Percentiles rank a stretch among this genome's conserved stretches.
Conservation (phyloP, 1,140 invertebrate species). For the Drosophila tani region DNA sequence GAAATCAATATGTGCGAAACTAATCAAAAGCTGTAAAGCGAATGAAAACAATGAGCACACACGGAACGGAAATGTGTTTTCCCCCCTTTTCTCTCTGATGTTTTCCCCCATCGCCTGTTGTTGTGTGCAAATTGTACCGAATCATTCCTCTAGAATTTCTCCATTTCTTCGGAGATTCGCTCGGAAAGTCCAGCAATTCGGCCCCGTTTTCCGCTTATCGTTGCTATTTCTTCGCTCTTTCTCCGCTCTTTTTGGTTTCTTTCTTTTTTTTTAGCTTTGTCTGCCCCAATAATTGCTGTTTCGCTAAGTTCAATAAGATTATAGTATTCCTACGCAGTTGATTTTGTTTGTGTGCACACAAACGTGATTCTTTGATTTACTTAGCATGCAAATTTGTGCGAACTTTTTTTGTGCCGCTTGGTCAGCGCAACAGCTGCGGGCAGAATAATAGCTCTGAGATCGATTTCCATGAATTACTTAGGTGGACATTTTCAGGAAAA, state of each 20-base stretch:
- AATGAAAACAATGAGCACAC: conserved; percentile 46
- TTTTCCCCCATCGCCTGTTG: background rate
- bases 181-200: conserved; percentile 49
- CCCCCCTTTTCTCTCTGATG: background rate
- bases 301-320: conserved; percentile 45
- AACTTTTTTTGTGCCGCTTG: conserved; percentile 46
- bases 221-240: background rate
- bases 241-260: conserved; percentile 5
- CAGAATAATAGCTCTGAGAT: conserved; percentile 1
- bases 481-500: background rate
- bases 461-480: background rate
- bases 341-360: conserved; percentile 35
- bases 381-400: conserved; percentile 67
- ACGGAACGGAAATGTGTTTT: conserved; percentile 29
- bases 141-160: conserved; percentile 29
- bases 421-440: conserved; percentile 25
- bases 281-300: conserved; percentile 55
- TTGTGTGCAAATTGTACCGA: conserved; percentile 18
- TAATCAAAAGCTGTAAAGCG: conserved; percentile 59
- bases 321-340: conserved; percentile 37
- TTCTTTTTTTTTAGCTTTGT: conserved; percentile 24
- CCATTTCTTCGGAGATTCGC: conserved; percentile 13
- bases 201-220: conserved; percentile 39
- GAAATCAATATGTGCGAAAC: conserved; percentile 55
- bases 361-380: conserved; percentile 56